Evolutionary conservation across 2,113 vertebrate species (phyloP).

Genomic region (Nesogale talazaci): DNA sequence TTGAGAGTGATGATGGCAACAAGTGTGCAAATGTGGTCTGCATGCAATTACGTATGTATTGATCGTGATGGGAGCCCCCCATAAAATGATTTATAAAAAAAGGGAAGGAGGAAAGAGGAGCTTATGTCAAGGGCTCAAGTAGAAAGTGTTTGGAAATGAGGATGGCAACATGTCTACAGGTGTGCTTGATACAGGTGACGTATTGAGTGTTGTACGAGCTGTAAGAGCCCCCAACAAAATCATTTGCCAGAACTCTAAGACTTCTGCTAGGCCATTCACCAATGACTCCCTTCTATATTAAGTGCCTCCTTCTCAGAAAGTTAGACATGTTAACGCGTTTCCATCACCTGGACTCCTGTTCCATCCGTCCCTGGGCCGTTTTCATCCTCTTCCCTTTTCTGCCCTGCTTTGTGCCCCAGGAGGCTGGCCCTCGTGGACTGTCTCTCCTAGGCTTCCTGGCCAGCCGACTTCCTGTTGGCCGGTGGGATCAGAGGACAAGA

Average conservation of each 20-base stretch:
- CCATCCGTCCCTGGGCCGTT: background rate
- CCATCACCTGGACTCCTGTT: background rate
- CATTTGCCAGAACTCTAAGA: background rate
- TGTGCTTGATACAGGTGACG: too few species aligned
- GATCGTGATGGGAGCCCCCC: too few species aligned
- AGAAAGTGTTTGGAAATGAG: too few species aligned
- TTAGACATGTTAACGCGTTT: slow-evolving; percentile 4
- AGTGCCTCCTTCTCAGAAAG: slow-evolving; percentile 6
- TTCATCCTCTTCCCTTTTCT: slow-evolving; percentile 33
- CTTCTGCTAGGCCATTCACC: background rate
- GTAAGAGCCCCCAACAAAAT: too few species aligned
- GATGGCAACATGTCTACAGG: too few species aligned
- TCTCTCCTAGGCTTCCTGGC: slow-evolving; percentile 25
- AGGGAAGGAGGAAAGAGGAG: too few species aligned
- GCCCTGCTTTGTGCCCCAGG: background rate
- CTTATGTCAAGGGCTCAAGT: too few species aligned
- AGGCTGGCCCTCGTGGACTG: background rate
- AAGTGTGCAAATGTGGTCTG: too few species aligned
- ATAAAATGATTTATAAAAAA: too few species aligned
- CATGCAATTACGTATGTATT: too few species aligned
- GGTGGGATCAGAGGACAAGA: background rate
- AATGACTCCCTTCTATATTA: background rate
- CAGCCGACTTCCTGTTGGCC: background rate
- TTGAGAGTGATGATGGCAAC: too few species aligned
- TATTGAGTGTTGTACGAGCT: too few species aligned